A percentile compares a stretch with the other conserved stretches of the same genome.
Evolutionary conservation across 2,797 vertebrate genomes (phyloP).

Genomic region (Pseudochromis fuscus): DNA sequence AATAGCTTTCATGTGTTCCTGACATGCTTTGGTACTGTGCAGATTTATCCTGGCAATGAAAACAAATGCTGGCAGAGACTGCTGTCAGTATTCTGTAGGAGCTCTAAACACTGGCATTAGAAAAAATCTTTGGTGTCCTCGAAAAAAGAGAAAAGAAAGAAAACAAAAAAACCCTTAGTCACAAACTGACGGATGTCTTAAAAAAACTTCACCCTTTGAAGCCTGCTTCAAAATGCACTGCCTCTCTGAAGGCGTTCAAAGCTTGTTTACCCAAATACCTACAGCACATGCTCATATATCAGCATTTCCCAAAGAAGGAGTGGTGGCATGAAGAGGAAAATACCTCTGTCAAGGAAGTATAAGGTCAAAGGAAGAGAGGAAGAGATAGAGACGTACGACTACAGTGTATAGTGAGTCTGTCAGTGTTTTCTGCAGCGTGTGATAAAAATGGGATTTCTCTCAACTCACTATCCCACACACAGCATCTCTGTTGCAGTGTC

Average conservation of each 20-base stretch:
- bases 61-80: constrained; percentile 51
- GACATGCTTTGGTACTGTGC: constrained; percentile 32
- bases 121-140: constrained; percentile 24
- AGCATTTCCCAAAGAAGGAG: constrained; percentile 32
- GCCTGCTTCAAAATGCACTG: constrained; percentile 38
- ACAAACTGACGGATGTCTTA: constrained; percentile 42
- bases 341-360: constrained; percentile 40
- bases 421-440: constrained; percentile 1
- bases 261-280: constrained; percentile 60
- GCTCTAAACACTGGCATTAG: constrained; percentile 20
- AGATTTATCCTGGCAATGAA: constrained; percentile 45
- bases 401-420: constrained; percentile 5
- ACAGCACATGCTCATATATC: constrained; percentile 38
- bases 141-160: too few species aligned
- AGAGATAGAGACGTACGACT: constrained; percentile 11
- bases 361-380: constrained; percentile 40
- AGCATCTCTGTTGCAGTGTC: neutral
- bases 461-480: constrained; percentile 11
- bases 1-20: constrained; percentile 47
- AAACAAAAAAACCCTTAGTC: constrained; percentile 40
- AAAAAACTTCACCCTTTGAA: constrained; percentile 48
- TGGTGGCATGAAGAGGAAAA: constrained; percentile 35
- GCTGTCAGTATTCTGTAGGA: constrained; percentile 35
- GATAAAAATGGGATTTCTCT: neutral
- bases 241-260: constrained; percentile 46